Conservation (phyloP, 2,113 vertebrate species). For the Spilogale gracilis region DNA sequence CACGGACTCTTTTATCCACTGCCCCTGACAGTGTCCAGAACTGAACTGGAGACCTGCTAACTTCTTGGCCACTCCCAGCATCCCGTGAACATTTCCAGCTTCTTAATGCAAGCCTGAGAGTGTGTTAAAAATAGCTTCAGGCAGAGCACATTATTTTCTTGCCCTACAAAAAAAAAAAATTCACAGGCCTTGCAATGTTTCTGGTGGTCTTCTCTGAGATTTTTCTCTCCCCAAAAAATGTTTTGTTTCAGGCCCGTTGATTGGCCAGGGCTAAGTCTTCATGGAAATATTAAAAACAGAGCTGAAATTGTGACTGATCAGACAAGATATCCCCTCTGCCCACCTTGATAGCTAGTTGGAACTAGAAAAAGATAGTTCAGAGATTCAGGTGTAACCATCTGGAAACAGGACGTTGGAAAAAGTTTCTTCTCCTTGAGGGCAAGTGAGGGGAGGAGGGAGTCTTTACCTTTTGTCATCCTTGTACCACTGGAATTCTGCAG, state of each 20-base stretch:
- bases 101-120: neutral
- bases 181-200: neutral
- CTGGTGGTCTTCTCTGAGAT: neutral
- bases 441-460: accelerated
- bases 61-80: accelerated
- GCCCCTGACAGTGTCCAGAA: neutral
- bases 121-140: slow-evolving; percentile 53
- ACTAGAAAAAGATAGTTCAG: neutral
- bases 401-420: neutral
- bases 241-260: neutral
- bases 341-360: neutral
- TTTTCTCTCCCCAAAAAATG: slow-evolving; percentile 11
- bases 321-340: neutral
- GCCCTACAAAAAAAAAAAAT: neutral
- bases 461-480: slow-evolving; percentile 96
- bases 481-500: slow-evolving; percentile 97
- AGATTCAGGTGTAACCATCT: neutral
- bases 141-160: slow-evolving; percentile 10
- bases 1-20: neutral
- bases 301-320: neutral
- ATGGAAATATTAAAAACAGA: neutral
- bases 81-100: accelerated
- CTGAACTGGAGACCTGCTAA: neutral
- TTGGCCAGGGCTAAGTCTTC: neutral
- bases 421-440: neutral